phyloP scores from a whole-genome alignment of 1,140 invertebrate species.

The Portunus trituberculatus region DNA sequence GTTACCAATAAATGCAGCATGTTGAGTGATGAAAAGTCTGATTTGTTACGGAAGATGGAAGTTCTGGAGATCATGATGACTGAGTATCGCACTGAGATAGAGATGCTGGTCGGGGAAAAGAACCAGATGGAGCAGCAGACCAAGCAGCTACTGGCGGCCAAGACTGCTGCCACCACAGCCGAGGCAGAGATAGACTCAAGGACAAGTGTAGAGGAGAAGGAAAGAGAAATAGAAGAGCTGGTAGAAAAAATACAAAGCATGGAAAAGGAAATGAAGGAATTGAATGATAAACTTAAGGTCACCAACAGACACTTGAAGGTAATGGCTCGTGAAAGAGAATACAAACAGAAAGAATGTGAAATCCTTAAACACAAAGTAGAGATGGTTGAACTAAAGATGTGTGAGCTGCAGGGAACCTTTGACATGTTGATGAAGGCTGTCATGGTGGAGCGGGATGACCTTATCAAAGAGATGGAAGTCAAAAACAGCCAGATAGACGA shows the following conservation, averaged over 20 bases:
- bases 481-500: conserved; percentile 71
- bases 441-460: conserved; percentile 79
- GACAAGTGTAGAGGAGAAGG: conserved; percentile 69
- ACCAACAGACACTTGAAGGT: conserved; percentile 77
- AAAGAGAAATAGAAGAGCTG: conserved; percentile 79
- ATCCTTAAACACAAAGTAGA: conserved; percentile 81
- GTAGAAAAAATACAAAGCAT: conserved; percentile 83
- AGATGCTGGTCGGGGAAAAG: conserved; percentile 65
- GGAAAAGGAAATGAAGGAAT: conserved; percentile 78
- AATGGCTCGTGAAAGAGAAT: conserved; percentile 80
- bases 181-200: conserved; percentile 71
- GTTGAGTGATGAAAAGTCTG: conserved; percentile 72
- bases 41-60: conserved; percentile 74
- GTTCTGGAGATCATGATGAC: conserved; percentile 75
- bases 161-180: conserved; percentile 32
- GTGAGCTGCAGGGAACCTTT: conserved; percentile 78
- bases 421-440: conserved; percentile 79
- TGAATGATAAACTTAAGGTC: conserved; percentile 78
- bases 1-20: conserved; percentile 66
- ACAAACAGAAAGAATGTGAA: conserved; percentile 82
- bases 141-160: conserved; percentile 53
- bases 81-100: conserved; percentile 69
- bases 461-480: conserved; percentile 76
- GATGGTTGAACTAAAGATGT: conserved; percentile 80
- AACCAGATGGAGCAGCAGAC: conserved; percentile 64